Evolutionary conservation across 2,797 vertebrate species (phyloP).

Genomic region (Pampus argenteus): DNA sequence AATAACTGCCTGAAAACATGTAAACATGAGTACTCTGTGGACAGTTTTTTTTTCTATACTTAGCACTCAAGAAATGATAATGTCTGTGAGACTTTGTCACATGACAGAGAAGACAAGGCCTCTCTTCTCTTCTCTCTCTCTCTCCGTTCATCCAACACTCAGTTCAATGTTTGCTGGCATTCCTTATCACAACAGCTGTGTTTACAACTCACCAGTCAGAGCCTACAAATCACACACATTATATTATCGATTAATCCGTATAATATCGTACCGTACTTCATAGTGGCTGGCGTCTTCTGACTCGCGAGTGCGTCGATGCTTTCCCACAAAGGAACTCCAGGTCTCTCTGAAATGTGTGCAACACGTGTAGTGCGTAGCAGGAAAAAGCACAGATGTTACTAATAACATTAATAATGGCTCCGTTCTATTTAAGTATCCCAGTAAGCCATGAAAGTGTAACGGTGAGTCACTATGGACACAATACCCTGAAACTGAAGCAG

Average conservation of each 20-base stretch:
- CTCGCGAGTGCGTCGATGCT: neutral
- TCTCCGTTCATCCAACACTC: neutral
- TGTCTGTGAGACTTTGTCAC: neutral
- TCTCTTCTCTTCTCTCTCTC: too few species aligned
- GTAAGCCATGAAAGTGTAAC: too few species aligned
- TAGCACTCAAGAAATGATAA: neutral
- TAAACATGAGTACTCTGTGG: too few species aligned
- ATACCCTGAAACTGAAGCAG: neutral
- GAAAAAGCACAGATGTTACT: too few species aligned
- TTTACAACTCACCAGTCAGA: neutral
- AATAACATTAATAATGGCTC: too few species aligned
- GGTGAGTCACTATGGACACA: too few species aligned
- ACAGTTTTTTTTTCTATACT: neutral
- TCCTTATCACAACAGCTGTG: neutral
- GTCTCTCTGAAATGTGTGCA: too few species aligned
- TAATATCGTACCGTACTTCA: neutral
- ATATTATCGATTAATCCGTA: neutral
- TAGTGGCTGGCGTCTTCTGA: neutral
- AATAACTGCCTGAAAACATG: too few species aligned
- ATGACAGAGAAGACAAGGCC: conserved; percentile 17
- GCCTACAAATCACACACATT: neutral
- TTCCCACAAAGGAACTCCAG: too few species aligned
- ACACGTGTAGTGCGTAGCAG: too few species aligned
- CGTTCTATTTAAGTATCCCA: too few species aligned
- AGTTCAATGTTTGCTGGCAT: conserved; percentile 2